Conservation (phyloP, 2,797 vertebrate genomes). For the Poeciliopsis infans region DNA sequence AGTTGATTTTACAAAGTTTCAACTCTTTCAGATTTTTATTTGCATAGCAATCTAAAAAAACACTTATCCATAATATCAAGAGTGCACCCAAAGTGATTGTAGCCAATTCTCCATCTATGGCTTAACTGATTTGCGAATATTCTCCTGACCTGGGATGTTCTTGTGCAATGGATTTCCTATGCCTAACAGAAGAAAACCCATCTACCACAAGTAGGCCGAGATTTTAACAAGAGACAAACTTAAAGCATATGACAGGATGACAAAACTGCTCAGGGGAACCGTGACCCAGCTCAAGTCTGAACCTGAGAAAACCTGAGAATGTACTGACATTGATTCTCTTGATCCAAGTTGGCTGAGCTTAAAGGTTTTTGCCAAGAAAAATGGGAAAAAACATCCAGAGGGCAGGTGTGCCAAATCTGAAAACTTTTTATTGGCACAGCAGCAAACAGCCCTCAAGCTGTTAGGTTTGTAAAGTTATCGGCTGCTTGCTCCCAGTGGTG, state of each 20-base stretch:
- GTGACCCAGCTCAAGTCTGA: background rate
- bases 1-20: too few relatives aligned
- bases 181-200: background rate
- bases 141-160: background rate
- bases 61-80: background rate
- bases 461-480: background rate
- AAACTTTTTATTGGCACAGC: background rate
- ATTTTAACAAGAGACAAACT: background rate
- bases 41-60: background rate
- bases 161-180: background rate
- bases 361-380: background rate
- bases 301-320: background rate
- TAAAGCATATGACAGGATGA: background rate
- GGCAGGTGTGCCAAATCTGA: background rate
- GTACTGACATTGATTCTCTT: background rate
- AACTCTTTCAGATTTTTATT: background rate
- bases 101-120: background rate
- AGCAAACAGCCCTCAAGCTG: background rate
- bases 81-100: background rate
- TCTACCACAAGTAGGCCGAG: background rate
- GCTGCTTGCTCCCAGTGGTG: background rate
- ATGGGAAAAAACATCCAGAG: background rate
- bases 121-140: background rate
- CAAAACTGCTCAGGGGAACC: background rate
- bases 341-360: background rate